Base-by-base conservation (phyloP, 2,797 vertebrate species). In the Tarsius wallacei region DNA sequence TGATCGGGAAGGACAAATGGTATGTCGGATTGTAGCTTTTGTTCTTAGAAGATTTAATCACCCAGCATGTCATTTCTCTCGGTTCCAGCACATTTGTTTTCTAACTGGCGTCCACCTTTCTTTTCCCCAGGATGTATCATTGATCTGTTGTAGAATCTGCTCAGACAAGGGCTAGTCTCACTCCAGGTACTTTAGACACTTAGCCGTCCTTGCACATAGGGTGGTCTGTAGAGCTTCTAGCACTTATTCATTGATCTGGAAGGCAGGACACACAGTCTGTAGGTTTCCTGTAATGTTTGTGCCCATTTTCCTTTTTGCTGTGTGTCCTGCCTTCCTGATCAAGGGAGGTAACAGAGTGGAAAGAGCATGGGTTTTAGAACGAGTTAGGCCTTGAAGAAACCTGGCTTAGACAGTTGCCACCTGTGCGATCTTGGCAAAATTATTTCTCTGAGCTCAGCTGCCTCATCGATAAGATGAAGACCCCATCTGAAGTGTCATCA, bases 401-500 rank as follows among this genome's bases (percentile, higher is more conserved):
- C 26, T 33, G 55, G 84, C 28, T 59, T 57, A 49, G 76, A 80
- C 16, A 13, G 19, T 80, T 36, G n/a, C 19, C 81, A 16, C 47
- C 33, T 64, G 26, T 84, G 86, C 0, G 10, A 81, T 80, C n/a
- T 66, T 61, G 71, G 59, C 59, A 66, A 42, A 93, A 49, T 26
- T 57, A 53, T 66, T 78, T 89, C 28, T 86, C 49, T 93, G n/a
- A 73, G 33, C 15, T 93, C 66, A 71, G 33, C 1, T 63, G 22
- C 61, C 59, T 87, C 47, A 51, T 66, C 33, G 61, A 47, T 96
- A 57, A 84, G 74, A 51, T 73, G n/a, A 66, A 76, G 82, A 83
- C 31, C 47, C 42, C 33, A 36, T 77, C 89, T 5, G 36, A 66
- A 83, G 68, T 80, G 49, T 26, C 71, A 61, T 51, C 49, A 42